Percentiles rank a stretch among this genome's conserved stretches.
These are phyloP conservation scores for Ceratosolen fusciceps DNA, from an alignment of 1,140 invertebrate genomes.

Conservation along the genomic window DNA sequence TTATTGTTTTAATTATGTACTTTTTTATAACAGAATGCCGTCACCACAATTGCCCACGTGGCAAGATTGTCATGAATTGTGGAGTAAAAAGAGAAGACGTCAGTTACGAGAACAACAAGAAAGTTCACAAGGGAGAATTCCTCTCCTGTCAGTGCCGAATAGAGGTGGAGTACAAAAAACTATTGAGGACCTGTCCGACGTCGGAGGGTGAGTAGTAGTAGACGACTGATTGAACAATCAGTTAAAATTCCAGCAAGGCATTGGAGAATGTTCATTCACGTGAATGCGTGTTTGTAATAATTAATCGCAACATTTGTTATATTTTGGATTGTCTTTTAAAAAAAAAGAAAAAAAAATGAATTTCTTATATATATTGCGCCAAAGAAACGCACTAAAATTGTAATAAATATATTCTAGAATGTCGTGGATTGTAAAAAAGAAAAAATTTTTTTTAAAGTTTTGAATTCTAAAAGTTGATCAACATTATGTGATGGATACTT, in stretches of 20 bases:
- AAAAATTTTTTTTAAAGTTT: slow-evolving; percentile 23
- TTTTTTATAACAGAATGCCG: slow-evolving; percentile 78
- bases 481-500: slow-evolving; percentile 17
- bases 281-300: slow-evolving; percentile 28
- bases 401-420: slow-evolving; percentile 26
- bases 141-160: slow-evolving; percentile 61
- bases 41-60: slow-evolving; percentile 89
- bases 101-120: slow-evolving; percentile 86
- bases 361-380: slow-evolving; percentile 19
- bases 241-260: slow-evolving; percentile 38
- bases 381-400: slow-evolving; percentile 13
- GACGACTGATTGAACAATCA: slow-evolving; percentile 41
- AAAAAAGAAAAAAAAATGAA: slow-evolving; percentile 30
- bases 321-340: slow-evolving; percentile 32
- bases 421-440: slow-evolving; percentile 30
- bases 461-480: slow-evolving; percentile 16
- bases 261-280: slow-evolving; percentile 25
- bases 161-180: slow-evolving; percentile 66
- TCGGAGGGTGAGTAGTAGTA: slow-evolving; percentile 73
- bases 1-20: slow-evolving; percentile 20
- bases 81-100: slow-evolving; percentile 93
- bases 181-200: slow-evolving; percentile 70
- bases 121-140: slow-evolving; percentile 61
- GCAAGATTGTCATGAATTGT: slow-evolving; percentile 99
- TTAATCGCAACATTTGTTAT: slow-evolving; percentile 34